A percentile compares a stretch with the other conserved stretches of the same genome.
Conservation (phyloP, 2,113 vertebrate genomes). For the Cynoglossus semilaevis region DNA sequence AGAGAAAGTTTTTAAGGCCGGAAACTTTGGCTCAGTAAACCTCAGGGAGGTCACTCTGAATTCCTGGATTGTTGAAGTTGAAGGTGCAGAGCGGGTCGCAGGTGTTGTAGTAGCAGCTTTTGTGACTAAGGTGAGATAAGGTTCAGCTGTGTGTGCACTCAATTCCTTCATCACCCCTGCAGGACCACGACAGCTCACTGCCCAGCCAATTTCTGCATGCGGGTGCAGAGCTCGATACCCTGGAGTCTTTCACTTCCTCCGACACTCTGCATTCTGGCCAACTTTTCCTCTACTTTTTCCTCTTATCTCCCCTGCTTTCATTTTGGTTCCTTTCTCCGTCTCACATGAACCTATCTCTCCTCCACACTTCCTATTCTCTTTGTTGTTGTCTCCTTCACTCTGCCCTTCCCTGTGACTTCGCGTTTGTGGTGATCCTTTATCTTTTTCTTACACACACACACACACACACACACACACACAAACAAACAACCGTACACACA, state of each 20-base stretch:
- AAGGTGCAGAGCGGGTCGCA: conserved; percentile 28
- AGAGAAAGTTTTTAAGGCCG: conserved; percentile 16
- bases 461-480: conserved; percentile 11
- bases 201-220: conserved; percentile 33
- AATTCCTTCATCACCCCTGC: conserved; percentile 7
- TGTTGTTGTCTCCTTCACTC: conserved; percentile 28
- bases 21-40: conserved; percentile 19
- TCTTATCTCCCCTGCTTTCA: conserved; percentile 37
- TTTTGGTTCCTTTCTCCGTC: conserved; percentile 18
- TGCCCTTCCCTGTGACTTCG: conserved; percentile 32
- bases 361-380: conserved; percentile 24
- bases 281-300: conserved; percentile 2
- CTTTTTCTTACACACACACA: conserved; percentile 14
- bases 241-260: conserved; percentile 8
- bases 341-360: conserved; percentile 24
- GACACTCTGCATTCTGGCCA: conserved; percentile 15
- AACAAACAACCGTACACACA: conserved; percentile 6
- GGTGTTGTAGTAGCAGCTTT: conserved; percentile 20
- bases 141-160: conserved; percentile 28
- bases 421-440: conserved; percentile 34
- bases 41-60: conserved; percentile 20
- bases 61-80: conserved; percentile 7
- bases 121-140: conserved; percentile 35
- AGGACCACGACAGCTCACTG: conserved; percentile 42
- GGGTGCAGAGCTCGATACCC: conserved; percentile 19